Conservation (phyloP, 2,113 vertebrate species). For the Tetrax tetrax region DNA sequence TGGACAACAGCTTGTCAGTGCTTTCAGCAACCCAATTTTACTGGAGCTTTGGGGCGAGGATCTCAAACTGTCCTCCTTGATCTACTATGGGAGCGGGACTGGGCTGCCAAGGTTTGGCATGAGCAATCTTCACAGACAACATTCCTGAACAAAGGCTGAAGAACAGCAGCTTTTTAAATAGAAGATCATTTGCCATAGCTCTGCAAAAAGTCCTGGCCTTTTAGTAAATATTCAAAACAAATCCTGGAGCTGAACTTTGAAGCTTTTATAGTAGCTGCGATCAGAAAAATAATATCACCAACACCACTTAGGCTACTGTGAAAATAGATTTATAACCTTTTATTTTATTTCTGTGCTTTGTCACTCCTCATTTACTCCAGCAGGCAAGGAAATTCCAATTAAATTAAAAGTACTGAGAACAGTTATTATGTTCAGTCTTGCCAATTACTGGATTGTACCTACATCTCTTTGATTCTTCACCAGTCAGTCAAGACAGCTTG, state of each 20-base stretch:
- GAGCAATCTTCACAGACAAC: not conserved
- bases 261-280: conserved; percentile 7
- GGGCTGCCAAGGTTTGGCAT: not conserved
- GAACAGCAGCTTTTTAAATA: not conserved
- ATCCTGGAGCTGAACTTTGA: conserved; percentile 35
- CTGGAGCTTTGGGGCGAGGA: not conserved
- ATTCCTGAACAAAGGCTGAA: conserved; percentile 17
- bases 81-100: not conserved
- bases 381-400: conserved; percentile 66
- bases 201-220: not conserved
- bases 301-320: not conserved
- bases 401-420: conserved; percentile 65
- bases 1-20: not conserved
- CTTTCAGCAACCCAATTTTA: not conserved
- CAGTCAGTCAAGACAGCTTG: conserved; percentile 70
- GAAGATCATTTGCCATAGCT: not conserved
- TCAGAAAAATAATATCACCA: conserved; percentile 50
- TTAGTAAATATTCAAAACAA: conserved; percentile 62
- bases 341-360: conserved; percentile 59
- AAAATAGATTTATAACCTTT: conserved; percentile 59
- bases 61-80: not conserved
- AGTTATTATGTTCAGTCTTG: conserved; percentile 65
- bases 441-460: conserved; percentile 65
- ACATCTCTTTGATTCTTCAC: conserved; percentile 50
- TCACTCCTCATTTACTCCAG: conserved; percentile 63